Evolutionary conservation across 1,140 invertebrate genomes (phyloP), one percentile per base, ranked within the genome.

Genomic region (Gryon sp.): DNA sequence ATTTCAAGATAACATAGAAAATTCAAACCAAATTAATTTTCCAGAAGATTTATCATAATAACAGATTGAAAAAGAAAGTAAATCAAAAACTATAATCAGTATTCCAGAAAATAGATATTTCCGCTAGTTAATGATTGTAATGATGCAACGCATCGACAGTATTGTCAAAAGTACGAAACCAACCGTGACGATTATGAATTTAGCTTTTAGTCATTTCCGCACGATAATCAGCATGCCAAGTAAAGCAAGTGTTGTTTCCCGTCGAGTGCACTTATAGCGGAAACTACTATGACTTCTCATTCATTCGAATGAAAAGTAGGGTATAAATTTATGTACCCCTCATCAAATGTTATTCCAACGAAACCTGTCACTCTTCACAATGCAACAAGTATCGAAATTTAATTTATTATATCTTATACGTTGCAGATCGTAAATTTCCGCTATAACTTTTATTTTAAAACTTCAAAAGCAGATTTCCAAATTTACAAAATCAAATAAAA

Each of bases 311-410:
- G 75, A 79, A 84, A 81, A 76, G 32, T n/a, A 50, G 53, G 72
- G 76, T 76, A 48, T 57, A 80, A 84, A 85, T 83, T 80, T 84
- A 85, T 85, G 80, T 82, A 86, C 83, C 83, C 84, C 80, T 81
- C 79, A 76, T 83, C 80, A 77, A n/a, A 82, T 78, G 65, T 62
- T 50, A 63, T 41, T 57, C 74, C 52, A 72, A 80, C 80, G 79
- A 77, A 82, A 83, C 80, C 79, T 78, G 81, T 76, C 81, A 82
- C 69, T 70, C 80, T 79, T 80, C 76, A 78, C 41, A 62, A 62
- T 30, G 81, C 80, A 84, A 84, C 82, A 84, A 85, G 81, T 83
- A 78, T 57, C 11, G 59, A 80, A 80, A 79, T 45, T 45, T 43
- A 36, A 46, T 62, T 72, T 36, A 46, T 30, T 38, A 66, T n/a